Base-by-base conservation (phyloP, 2,797 vertebrate species). In the Channa striata region DNA sequence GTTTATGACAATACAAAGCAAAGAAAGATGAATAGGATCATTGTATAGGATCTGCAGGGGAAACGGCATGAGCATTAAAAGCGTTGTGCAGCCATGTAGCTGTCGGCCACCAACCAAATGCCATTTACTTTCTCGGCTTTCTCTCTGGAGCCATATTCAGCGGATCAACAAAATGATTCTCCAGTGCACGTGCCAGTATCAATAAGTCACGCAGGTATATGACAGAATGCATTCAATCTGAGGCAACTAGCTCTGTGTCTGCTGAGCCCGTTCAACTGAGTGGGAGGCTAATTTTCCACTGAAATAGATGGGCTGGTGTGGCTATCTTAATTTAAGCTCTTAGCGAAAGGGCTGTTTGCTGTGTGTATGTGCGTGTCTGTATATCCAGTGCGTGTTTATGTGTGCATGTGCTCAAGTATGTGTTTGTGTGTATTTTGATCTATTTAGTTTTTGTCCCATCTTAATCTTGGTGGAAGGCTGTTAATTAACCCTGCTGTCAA, bases 401-500 rank as follows among this genome's bases (percentile, higher is more conserved):
- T 17, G 60, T 37, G 61, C 30, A 5, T 67, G 63, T 60, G 54
- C 25, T 36, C 1, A 13, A 11, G 40, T 52, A 12, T 69, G 30
- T 54, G 72, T 19, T 63, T 36, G 52, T 33, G 48, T 72, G 74
- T 25, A 66, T 81, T 66, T 83, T 81, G 68, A 83, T 88, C 71
- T 87, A 80, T 90, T 90, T 82, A 57, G 84, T 86, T 88, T 89
- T 89, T 49, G 80, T 87, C 70, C 86, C 80, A 77, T 91, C 89
- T 93, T 94, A 92, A 93, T 94, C 89, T 92, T 86, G 78, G 85
- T 81, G 83, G 91, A 90, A 89, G 87, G 87, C 88, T 90, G 82
- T 92, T 94, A 94, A 95, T 95, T 94, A 94, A 91, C 91, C 91
- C 85, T 60, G 84, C 92, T 90, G 91, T 93, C 93, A 93, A 88